Base-by-base conservation (phyloP, 2,797 vertebrate genomes). In the Varecia variegata region DNA sequence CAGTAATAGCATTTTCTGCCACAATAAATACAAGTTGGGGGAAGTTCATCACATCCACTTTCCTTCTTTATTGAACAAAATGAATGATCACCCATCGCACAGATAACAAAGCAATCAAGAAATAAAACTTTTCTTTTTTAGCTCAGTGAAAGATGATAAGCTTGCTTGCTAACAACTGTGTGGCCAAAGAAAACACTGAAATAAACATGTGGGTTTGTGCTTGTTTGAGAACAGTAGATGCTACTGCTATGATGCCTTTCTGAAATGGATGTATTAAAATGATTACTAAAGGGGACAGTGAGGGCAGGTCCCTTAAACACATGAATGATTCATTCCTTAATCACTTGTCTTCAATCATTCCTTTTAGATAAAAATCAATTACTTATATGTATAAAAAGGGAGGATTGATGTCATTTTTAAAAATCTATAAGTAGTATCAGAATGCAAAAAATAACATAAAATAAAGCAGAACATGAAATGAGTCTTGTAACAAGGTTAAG, bases 61-160 rank as follows among this genome's bases (percentile, higher is more conserved):
- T 83, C 32, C 38, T 87, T 90, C 32, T 81, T 76, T 82, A 95
- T 27, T 71, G 84, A 92, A 68, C 40, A 88, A 74, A 97, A 91
- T 79, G 73, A 82, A 85, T 62, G 85, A 87, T 90, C 52, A 68
- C 47, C 73, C 60, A 20, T 62, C 86, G 82, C 18, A 80, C 71
- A 80, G 93, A 95, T 83, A 96, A 84, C 87, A 93, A 90, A 90
- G 52, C 50, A 92, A 93, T 95, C 67, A 70, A 82, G 70, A 88
- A 92, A 80, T 47, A 81, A 73, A 88, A 80, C 7, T 5, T 90
- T 73, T 62, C 18, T 77, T 76, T 73, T 76, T 73, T 60, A 86
- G 52, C 54, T 86, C 56, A 93, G 47, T 80, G 15, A 74, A 90
- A 58, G 13, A 60, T 4, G 17, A 60, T 94, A 71, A 54, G 3